Base-by-base conservation (phyloP, 1,140 invertebrate species). In the Aphidius ervi region DNA sequence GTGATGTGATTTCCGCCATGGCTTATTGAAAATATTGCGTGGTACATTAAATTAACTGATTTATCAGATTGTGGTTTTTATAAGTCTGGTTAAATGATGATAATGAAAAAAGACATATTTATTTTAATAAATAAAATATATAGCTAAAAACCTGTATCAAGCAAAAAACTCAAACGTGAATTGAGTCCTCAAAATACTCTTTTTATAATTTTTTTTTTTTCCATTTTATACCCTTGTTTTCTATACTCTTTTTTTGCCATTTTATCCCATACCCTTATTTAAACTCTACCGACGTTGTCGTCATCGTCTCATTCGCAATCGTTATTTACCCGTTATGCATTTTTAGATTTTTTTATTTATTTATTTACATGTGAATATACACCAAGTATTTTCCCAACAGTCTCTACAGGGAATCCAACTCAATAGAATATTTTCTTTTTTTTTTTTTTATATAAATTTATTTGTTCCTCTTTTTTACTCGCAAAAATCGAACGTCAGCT, bases 1-100 rank as follows among this genome's bases (percentile, higher is more conserved):
- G 42, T 66, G 71, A 73, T 75, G 42, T 54, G 72, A 75, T 75
- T 77, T 74, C 66, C 63, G 64, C 41, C 9, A 31, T 1, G 4
- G 23, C 23, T 31, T 31, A 31, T 31, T 31, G 23, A 31, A 31
- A 31, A 31, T 31, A 31, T 31, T 31, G 2, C 23, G 23, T 31
- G 2, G 23, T 31, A 31, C 4, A 31, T 78, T 66, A 62, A 58
- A 75, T 72, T 67, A 63, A 9, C 46, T 5, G 53, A 49, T 8
- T 54, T n/a, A 4, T 23, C 9, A 49, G n/a, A 42, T 9, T 6
- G 10, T 16, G 58, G 59, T 63, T 73, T 74, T 74, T 74, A 74
- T 67, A 70, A 72, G 65, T 63, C 63, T 65, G 67, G 59, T 68
- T 31, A 3, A 31, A 31, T 31, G 4, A 31, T 31, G 4, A 31